phyloP scores from a whole-genome alignment of 2,888 invertebrate genomes.

The Oithona nana region DNA sequence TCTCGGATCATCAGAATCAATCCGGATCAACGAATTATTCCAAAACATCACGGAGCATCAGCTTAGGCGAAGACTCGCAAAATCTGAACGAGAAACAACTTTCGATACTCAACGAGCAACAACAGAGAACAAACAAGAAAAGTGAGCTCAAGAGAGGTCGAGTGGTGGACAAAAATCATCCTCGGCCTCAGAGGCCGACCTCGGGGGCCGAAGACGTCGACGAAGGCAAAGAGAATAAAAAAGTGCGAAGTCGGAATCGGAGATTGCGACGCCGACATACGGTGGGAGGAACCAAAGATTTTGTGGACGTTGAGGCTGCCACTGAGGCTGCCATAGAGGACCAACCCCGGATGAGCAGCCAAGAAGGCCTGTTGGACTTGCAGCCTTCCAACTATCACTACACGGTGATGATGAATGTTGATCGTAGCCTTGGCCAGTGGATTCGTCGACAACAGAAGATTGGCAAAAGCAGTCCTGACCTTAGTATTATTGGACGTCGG shows the following conservation, averaged over 20 bases:
- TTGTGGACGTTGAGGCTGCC: constrained; percentile 22
- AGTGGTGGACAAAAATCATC: neutral
- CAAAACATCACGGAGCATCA: neutral
- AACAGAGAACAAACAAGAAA: neutral
- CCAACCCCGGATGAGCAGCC: no score
- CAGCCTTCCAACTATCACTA: neutral
- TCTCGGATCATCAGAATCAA: neutral
- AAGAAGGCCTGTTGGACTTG: no score
- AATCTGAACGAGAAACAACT: neutral
- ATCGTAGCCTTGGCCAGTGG: neutral
- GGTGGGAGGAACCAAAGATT: constrained; percentile 80
- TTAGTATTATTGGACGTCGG: neutral
- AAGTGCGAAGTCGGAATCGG: neutral
- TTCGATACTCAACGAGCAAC: neutral
- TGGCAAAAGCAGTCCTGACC: neutral
- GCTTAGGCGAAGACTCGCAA: neutral
- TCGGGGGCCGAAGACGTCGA: neutral
- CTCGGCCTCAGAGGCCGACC: neutral
- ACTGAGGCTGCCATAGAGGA: constrained; percentile 15
- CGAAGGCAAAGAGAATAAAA: neutral
- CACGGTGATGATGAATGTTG: neutral
- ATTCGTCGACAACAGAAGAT: neutral
- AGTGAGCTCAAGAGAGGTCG: neutral
- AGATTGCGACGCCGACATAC: constrained; percentile 63
- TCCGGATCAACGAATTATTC: neutral